Conservation (phyloP, 2,888 invertebrate genomes). For the Pegoplata infirma region DNA sequence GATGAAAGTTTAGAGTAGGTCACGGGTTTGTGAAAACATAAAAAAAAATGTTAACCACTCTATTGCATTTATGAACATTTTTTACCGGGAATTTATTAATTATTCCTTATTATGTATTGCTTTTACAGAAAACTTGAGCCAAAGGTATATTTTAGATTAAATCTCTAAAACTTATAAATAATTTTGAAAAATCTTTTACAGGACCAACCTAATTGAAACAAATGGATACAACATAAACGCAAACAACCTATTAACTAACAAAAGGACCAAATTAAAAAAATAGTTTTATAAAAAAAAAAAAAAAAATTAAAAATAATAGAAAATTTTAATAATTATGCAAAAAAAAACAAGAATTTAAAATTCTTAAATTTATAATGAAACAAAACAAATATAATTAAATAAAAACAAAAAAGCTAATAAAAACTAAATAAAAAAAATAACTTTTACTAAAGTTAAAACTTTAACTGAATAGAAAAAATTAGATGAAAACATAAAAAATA, state of each 20-base stretch:
- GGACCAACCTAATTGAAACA: slow-evolving; percentile 18
- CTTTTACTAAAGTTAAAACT: background rate
- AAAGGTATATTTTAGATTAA: background rate
- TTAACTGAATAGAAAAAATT: background rate
- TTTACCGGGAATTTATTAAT: no score
- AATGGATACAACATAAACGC: background rate
- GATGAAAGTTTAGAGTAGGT: no score
- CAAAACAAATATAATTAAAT: background rate
- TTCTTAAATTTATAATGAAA: background rate
- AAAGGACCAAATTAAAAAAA: background rate
- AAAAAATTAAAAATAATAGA: background rate
- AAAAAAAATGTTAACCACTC: no score
- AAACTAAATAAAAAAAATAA: background rate
- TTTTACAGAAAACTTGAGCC: background rate
- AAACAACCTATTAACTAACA: background rate
- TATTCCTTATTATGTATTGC: no score
- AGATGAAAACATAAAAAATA: background rate
- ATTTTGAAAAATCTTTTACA: slow-evolving; percentile 9
- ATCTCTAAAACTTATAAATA: background rate
- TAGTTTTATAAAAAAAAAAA: background rate
- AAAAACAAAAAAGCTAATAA: no score
- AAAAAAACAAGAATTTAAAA: background rate
- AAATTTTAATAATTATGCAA: no score
- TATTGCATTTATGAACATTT: no score
- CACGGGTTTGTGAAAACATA: no score